Evolutionary conservation across 1,140 invertebrate species (phyloP).

Genomic region (Euwallacea similis): DNA sequence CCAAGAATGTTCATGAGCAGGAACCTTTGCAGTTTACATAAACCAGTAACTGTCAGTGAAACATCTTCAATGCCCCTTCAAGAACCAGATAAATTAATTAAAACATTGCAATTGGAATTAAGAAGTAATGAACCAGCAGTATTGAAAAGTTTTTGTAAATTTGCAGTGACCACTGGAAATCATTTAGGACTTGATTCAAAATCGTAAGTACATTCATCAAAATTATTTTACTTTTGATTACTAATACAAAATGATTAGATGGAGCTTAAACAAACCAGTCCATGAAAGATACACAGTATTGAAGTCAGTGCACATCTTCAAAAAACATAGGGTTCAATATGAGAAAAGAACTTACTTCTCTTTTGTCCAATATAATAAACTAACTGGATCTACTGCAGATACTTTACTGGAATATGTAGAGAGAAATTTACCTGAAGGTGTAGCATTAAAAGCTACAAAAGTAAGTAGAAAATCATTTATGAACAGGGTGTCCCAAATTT

Average conservation of each 20-base stretch:
- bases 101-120: constrained; percentile 83
- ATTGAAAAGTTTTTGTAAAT: constrained; percentile 85
- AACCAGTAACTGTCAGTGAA: background rate
- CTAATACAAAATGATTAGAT: constrained; percentile 58
- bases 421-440: constrained; percentile 95
- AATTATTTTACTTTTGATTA: constrained; percentile 28
- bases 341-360: constrained; percentile 92
- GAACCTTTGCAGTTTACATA: too few relatives aligned
- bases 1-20: too few relatives aligned
- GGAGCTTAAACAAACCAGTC: constrained; percentile 68
- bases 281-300: constrained; percentile 79
- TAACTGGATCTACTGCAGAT: constrained; percentile 94
- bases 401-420: constrained; percentile 97
- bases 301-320: constrained; percentile 88
- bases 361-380: constrained; percentile 76
- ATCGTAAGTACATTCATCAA: constrained; percentile 61
- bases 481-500: background rate
- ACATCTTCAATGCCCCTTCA: constrained; percentile 8
- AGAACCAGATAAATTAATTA: constrained; percentile 76
- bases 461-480: constrained; percentile 54
- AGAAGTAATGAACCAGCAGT: constrained; percentile 84
- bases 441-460: constrained; percentile 92
- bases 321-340: constrained; percentile 95
- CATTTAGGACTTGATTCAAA: constrained; percentile 77
- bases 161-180: constrained; percentile 74